Percentiles rank a stretch among this genome's conserved stretches.
These are phyloP conservation scores for Lepus townsendii DNA, from an alignment of 2,797 vertebrate species.

Conservation along the genomic window DNA sequence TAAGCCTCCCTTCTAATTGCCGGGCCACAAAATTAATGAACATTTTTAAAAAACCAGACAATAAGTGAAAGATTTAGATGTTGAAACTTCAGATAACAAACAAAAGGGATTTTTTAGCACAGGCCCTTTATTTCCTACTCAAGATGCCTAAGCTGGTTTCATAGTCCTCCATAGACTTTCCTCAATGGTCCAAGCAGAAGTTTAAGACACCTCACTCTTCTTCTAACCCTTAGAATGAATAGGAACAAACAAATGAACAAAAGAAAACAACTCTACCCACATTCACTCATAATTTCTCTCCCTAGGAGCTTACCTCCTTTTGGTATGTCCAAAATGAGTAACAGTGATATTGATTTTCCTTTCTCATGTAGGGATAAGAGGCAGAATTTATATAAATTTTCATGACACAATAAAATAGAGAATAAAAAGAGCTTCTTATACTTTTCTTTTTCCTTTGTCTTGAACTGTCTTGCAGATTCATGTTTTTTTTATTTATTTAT, in stretches of 20 bases:
- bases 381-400: background rate
- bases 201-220: background rate
- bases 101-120: slow-evolving; percentile 2
- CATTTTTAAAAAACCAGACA: background rate
- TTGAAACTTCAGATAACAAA: background rate
- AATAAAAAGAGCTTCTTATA: background rate
- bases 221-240: background rate
- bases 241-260: background rate
- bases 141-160: background rate
- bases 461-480: background rate
- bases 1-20: slow-evolving; percentile 24
- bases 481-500: too few relatives aligned
- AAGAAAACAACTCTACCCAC: background rate
- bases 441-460: background rate
- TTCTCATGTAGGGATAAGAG: slow-evolving; percentile 15
- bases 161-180: background rate
- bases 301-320: background rate
- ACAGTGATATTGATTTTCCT: background rate
- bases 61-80: background rate
- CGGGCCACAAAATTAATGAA: background rate
- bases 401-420: background rate
- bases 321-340: background rate
- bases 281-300: background rate
- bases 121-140: background rate
- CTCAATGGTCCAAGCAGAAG: background rate